phyloP scores from a whole-genome alignment of 2,113 vertebrate species.

The Excalfactoria chinensis region DNA sequence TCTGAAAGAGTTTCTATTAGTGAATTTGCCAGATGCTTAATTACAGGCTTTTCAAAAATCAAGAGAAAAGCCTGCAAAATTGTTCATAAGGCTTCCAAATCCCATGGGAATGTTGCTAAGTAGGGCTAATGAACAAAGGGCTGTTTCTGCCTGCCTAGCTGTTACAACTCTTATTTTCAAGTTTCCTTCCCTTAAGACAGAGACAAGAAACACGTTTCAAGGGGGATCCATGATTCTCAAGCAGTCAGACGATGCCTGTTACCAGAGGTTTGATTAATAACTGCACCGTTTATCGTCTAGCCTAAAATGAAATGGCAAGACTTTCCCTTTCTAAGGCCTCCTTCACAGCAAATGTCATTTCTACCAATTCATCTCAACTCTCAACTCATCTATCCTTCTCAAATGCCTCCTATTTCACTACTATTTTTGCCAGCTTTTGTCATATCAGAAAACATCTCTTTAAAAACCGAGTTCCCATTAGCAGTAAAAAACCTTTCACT shows the following conservation, averaged over 20 bases:
- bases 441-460: not conserved
- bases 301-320: not conserved
- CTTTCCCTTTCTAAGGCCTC: not conserved
- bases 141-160: conserved; percentile 11
- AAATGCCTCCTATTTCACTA: not conserved
- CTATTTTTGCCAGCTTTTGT: not conserved
- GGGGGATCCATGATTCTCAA: conserved; percentile 3
- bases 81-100: conserved; percentile 18
- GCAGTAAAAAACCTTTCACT: not conserved
- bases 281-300: not conserved
- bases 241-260: not conserved
- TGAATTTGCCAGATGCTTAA: conserved; percentile 26
- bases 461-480: not conserved
- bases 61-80: conserved; percentile 16
- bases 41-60: not conserved
- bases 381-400: not conserved
- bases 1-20: not conserved
- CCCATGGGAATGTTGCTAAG: conserved; percentile 1
- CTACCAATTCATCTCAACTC: not conserved
- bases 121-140: conserved; percentile 11
- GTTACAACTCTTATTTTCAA: not conserved
- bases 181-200: conserved; percentile 31
- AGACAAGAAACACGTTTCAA: conserved; percentile 17
- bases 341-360: not conserved
- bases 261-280: not conserved